Conservation (phyloP, 23 tunicate species). For the Diplosoma virens region DNA sequence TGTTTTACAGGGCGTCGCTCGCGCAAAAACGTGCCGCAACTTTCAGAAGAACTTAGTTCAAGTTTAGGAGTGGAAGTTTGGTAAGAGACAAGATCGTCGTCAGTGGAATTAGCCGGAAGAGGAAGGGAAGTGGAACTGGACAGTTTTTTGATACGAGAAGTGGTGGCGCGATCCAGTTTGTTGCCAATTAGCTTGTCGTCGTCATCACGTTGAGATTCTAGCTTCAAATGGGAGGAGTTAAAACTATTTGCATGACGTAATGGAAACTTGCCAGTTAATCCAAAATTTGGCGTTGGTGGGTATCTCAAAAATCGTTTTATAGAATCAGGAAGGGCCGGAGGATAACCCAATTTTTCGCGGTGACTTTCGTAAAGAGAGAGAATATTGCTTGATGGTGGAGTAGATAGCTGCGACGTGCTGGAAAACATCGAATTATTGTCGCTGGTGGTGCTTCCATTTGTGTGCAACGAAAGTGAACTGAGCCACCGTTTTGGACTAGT, state of each 20-base stretch:
- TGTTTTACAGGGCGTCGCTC: no score
- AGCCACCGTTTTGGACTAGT: constrained; percentile 36
- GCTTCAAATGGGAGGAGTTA: neutral
- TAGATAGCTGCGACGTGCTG: neutral
- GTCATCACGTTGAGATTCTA: no score
- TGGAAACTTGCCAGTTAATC: neutral
- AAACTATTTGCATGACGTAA: neutral
- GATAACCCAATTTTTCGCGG: constrained; percentile 19
- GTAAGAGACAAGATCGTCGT: no score
- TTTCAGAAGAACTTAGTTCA: no score
- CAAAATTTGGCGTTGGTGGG: neutral
- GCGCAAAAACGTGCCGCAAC: no score
- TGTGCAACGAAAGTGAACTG: constrained; percentile 9
- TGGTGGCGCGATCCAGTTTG: no score
- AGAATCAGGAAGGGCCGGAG: constrained; percentile 34
- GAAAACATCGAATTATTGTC: constrained; percentile 34
- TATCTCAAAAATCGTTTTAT: constrained; percentile 22
- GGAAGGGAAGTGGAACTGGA: neutral
- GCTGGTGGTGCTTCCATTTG: constrained; percentile 1
- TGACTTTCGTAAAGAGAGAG: constrained; percentile 28
- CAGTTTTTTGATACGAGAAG: no score
- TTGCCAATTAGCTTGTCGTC: no score
- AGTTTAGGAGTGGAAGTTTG: no score
- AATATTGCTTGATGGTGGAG: constrained; percentile 8
- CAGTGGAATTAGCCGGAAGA: no score